Percentiles rank a stretch among this genome's conserved stretches.
Evolutionary conservation across 2,113 vertebrate species (phyloP).

Genomic region (Pituophis catenifer): DNA sequence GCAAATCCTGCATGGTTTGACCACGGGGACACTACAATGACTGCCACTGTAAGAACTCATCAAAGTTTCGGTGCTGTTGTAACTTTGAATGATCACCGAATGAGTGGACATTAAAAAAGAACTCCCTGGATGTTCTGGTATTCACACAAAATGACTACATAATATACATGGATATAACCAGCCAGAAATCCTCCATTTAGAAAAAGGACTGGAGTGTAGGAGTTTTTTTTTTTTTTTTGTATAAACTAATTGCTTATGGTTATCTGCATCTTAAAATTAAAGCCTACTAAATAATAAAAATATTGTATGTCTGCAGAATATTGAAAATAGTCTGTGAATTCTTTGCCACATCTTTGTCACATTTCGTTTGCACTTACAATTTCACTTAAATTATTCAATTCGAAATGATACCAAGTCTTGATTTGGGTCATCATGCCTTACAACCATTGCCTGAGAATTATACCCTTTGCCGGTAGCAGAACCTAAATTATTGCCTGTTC

Average conservation of each 20-base stretch:
- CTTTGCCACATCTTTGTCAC: background rate
- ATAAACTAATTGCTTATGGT: background rate
- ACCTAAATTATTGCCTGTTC: background rate
- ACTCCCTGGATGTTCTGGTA: background rate
- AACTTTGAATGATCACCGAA: background rate
- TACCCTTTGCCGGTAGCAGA: background rate
- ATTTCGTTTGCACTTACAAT: background rate
- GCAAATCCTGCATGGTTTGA: background rate
- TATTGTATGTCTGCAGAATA: background rate
- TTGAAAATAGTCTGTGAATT: background rate
- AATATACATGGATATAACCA: background rate
- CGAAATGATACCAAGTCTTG: background rate
- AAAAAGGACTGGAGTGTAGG: background rate
- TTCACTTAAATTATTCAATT: background rate
- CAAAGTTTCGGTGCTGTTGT: background rate
- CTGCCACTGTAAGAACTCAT: background rate
- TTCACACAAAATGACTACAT: background rate
- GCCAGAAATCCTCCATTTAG: background rate
- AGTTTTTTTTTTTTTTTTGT: no score
- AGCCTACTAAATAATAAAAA: background rate
- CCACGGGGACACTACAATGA: background rate
- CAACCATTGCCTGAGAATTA: background rate
- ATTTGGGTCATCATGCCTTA: background rate
- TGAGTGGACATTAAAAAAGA: background rate
- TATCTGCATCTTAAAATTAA: background rate